Evolutionary conservation across 2,797 vertebrate species (phyloP), one percentile per base, ranked within the genome.

Genomic region (Enteromius thamalakanensis): DNA sequence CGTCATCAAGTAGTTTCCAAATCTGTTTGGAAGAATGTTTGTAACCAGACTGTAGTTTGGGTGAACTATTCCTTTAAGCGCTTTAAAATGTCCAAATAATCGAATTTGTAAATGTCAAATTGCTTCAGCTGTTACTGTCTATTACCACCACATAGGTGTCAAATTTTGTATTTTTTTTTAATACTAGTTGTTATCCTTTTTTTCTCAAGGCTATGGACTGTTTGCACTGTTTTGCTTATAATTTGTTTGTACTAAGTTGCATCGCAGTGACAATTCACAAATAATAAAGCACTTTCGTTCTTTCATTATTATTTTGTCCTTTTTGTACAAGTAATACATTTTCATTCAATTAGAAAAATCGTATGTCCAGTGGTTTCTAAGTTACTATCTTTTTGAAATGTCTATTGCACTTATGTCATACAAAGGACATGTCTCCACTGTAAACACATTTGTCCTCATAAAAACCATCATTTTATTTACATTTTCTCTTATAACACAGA

Each of bases 211-310:
- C 79, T 64, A n/a, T 76, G 51, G 80, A 71, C 65, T 90, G 80
- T 89, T 92, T 92, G 91, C 91, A 92, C 89, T 92, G 89, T 88
- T 90, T 65, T 85, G 64, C 70, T 65, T 76, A 85, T 64, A 32
- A 49, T 65, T 87, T 88, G 84, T 45, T 88, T 40, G 67, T 47
- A 74, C 79, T 19, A 21, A 79, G 32, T 79, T 47, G 84, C 29
- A 71, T 87, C 83, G 14, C 72, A 37, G 86, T 40, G 34, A 84
- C 58, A 45, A 79, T 84, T 70, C 47, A 88, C 80, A 42, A 42
- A 42, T 42, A 77, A 71, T 80, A 84, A 86, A 83, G 82, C 84
- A 90, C 72, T 87, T 89, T 87, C 79, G 83, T 85, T 81, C 55
- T 78, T 85, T 86, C 81, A 85, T 82, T 77, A 49, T 88, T 88